A percentile compares a stretch with the other conserved stretches of the same genome.
Conservation (phyloP, 1,140 invertebrate species). For the Lasaia peninsularis region DNA sequence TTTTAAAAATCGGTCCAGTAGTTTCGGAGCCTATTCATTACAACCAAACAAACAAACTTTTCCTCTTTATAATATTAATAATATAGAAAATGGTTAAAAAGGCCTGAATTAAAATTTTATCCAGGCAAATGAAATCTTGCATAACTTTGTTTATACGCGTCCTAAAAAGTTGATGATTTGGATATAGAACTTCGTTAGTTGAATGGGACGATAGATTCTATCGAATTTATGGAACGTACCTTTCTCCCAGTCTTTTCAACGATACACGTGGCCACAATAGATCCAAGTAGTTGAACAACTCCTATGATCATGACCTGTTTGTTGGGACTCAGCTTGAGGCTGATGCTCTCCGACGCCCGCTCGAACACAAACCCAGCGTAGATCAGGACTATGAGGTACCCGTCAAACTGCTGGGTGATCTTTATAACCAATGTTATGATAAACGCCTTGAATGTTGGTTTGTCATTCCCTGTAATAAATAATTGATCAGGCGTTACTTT, state of each 20-base stretch:
- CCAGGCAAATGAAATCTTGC: too few species aligned
- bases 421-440: conserved; percentile 65
- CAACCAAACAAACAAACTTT: too few species aligned
- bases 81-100: too few species aligned
- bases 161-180: too few species aligned
- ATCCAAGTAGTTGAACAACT: conserved; percentile 69
- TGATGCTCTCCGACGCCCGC: conserved; percentile 51
- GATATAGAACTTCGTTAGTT: too few species aligned
- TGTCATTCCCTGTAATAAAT: conserved; percentile 54
- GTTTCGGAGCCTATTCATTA: too few species aligned
- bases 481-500: background rate
- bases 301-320: conserved; percentile 76
- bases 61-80: too few species aligned
- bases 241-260: conserved; percentile 76
- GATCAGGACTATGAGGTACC: conserved; percentile 77
- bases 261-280: conserved; percentile 64
- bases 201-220: too few species aligned
- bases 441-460: conserved; percentile 60
- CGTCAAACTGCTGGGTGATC: conserved; percentile 73
- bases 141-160: too few species aligned
- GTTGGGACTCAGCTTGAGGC: conserved; percentile 61
- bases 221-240: conserved; percentile 31
- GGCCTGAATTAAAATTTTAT: too few species aligned
- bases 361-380: conserved; percentile 71
- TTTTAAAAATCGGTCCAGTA: too few species aligned